A percentile compares a stretch with the other conserved stretches of the same genome.
phyloP scores from a whole-genome alignment of 2,888 invertebrate genomes.

The Hetaerina titia region DNA sequence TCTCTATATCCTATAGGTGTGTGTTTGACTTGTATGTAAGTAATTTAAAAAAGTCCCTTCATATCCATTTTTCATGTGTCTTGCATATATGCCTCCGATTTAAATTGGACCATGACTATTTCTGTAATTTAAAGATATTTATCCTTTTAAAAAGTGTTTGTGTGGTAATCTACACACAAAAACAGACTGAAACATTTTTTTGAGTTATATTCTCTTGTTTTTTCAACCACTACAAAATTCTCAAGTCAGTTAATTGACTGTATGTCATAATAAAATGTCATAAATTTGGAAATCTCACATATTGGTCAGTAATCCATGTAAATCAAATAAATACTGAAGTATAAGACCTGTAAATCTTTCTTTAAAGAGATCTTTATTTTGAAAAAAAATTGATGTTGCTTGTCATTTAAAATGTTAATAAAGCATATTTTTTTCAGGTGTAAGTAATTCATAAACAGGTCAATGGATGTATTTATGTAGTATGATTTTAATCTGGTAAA shows the following conservation, averaged over 20 bases:
- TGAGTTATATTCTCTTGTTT: neutral
- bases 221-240: neutral
- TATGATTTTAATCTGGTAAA: constrained; percentile 33
- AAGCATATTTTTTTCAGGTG: neutral
- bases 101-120: constrained; percentile 36
- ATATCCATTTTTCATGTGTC: constrained; percentile 65
- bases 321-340: neutral
- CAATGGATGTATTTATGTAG: constrained; percentile 15
- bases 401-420: neutral
- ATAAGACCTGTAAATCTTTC: neutral
- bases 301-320: neutral
- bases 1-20: constrained; percentile 54
- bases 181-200: constrained; percentile 34
- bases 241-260: neutral
- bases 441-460: neutral
- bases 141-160: neutral
- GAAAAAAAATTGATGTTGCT: neutral
- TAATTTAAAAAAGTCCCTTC: constrained; percentile 51
- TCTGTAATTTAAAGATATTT: constrained; percentile 26
- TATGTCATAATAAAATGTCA: neutral
- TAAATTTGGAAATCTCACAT: neutral
- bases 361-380: neutral
- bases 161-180: neutral
- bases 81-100: constrained; percentile 54
- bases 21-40: constrained; percentile 58